Evolutionary conservation across 2,113 vertebrate species (phyloP), one percentile per base, ranked within the genome.

Genomic region (Choloepus hoffmanni): DNA sequence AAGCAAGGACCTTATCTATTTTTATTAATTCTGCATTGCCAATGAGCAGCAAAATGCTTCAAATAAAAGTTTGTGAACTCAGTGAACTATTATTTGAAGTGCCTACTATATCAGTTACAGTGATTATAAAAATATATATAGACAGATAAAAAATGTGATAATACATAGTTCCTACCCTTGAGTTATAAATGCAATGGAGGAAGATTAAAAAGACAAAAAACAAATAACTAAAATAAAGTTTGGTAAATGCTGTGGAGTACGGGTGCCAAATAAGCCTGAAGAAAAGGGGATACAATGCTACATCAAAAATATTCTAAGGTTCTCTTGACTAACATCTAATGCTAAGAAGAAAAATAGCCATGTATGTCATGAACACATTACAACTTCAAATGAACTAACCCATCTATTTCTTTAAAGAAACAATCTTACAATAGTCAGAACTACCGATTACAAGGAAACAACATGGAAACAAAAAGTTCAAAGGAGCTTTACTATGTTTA

Each of bases 351-450:
- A 87, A 93, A 86, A 76, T 60, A 50, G 10, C 63, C n/a, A 48
- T 65, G 40, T 53, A 55, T 72, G 53, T 88, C 33, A 76, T 92
- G 68, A 87, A 93, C 40, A 90, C 82, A 93, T 86, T 90, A 85
- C 70, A 92, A 90, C 28, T 65, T 93, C 72, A 13, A 84, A 36
- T 88, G 58, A 86, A 94, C 7, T 74, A 97, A 93, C 23, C 30
- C 89, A 93, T 95, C 50, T 95, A 83, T 60, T 95, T 90, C 85
- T 97, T 94, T 96, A 86, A 94, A 95, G 86, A 96, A 96, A 93
- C 93, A 33, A 84, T 23, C 90, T 89, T 96, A 91, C 53, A 95
- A 89, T 93, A 33, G 79, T 85, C 95, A 95, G 70, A 94, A 93
- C 94, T 96, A 96, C 76, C 74, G 94, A 94, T 90, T 95, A 93